Conservation (phyloP, 2,797 vertebrate species). For the Morus bassanus region DNA sequence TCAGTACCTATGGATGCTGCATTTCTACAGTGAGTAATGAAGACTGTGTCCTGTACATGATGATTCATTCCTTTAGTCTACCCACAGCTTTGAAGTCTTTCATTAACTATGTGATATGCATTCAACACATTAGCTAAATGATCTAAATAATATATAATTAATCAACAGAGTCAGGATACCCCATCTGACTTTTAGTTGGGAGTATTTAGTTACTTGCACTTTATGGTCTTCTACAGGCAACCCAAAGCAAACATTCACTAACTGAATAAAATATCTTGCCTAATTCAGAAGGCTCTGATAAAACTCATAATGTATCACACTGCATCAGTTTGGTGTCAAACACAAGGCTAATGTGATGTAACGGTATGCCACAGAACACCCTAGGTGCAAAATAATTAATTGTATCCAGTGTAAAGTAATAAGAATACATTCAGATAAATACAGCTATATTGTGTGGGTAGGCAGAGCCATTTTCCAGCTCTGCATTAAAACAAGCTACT, state of each 20-base stretch:
- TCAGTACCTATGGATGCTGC: neutral
- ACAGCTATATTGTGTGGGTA: neutral
- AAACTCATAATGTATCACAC: neutral
- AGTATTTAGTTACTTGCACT: neutral
- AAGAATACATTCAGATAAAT: neutral
- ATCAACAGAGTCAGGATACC: neutral
- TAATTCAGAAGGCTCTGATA: constrained; percentile 6
- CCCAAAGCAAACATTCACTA: neutral
- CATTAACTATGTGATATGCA: neutral
- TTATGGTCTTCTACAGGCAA: neutral
- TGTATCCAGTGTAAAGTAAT: neutral
- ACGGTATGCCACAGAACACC: neutral
- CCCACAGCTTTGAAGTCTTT: constrained; percentile 9
- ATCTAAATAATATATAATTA: constrained; percentile 33
- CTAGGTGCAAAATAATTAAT: neutral
- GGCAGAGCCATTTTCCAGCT: constrained; percentile 1
- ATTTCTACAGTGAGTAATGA: constrained; percentile 4
- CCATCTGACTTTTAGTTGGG: neutral
- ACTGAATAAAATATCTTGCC: neutral
- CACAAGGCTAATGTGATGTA: neutral
- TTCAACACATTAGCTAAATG: constrained; percentile 18
- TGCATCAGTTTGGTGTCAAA: constrained; percentile 17
- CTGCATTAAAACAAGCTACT: constrained; percentile 27
- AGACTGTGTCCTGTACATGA: neutral
- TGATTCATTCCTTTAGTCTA: constrained; percentile 17